These are phyloP conservation scores for Sebastes minor DNA, from an alignment of 2,797 vertebrate genomes.

Conservation along the genomic window DNA sequence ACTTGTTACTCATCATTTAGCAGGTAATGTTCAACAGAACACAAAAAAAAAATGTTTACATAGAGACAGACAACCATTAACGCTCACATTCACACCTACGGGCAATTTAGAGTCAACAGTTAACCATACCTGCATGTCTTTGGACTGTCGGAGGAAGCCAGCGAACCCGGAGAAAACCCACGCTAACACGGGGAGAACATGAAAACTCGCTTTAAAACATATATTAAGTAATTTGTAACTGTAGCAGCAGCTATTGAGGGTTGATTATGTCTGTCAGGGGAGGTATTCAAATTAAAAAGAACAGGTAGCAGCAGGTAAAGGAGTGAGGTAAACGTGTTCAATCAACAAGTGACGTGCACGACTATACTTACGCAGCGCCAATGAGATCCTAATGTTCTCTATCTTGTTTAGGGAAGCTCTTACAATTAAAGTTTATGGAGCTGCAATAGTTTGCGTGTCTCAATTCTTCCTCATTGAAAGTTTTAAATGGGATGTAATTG, in stretches of 20 bases:
- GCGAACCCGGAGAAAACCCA: too few relatives aligned
- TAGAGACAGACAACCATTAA: too few relatives aligned
- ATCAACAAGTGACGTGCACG: conserved; percentile 23
- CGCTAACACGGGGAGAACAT: too few relatives aligned
- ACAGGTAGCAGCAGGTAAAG: conserved; percentile 18
- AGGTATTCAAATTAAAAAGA: conserved; percentile 25
- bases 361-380: background rate
- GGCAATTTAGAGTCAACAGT: too few relatives aligned
- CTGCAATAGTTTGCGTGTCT: conserved; percentile 46
- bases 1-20: background rate
- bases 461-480: conserved; percentile 53
- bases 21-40: background rate
- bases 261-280: background rate
- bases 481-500: conserved; percentile 70
- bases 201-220: background rate
- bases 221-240: background rate
- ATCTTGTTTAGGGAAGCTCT: conserved; percentile 34
- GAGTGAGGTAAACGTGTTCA: conserved; percentile 9
- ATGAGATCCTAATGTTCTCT: conserved; percentile 15
- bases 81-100: too few relatives aligned
- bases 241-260: background rate
- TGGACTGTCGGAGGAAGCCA: too few relatives aligned
- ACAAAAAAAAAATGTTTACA: background rate
- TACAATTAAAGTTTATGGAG: conserved; percentile 66
- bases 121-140: too few relatives aligned